These are phyloP conservation scores for Megalops cyprinoides DNA, from an alignment of 2,797 vertebrate species.

Conservation along the genomic window DNA sequence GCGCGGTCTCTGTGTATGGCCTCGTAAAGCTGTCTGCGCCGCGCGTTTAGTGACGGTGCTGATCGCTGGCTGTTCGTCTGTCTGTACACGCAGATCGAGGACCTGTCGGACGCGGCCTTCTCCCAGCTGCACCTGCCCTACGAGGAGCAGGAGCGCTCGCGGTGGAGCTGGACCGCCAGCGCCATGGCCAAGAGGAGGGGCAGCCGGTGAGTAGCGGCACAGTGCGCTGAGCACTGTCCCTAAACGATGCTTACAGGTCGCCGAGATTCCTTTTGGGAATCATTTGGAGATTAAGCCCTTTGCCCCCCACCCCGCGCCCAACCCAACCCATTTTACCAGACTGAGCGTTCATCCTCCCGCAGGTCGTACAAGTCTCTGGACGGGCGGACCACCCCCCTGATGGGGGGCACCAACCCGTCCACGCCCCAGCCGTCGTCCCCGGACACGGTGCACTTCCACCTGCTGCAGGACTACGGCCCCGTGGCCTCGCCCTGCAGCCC, in stretches of 20 bases:
- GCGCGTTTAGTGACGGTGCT: too few species aligned
- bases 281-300: too few species aligned
- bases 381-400: slow-evolving; percentile 78
- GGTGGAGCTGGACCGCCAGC: slow-evolving; percentile 83
- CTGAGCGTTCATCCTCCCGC: slow-evolving; percentile 18
- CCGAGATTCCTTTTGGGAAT: too few species aligned
- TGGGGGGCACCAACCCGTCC: slow-evolving; percentile 76
- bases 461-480: slow-evolving; percentile 74
- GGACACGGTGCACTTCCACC: slow-evolving; percentile 74
- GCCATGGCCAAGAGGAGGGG: slow-evolving; percentile 80
- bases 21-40: too few species aligned
- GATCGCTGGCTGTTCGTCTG: neutral
- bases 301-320: too few species aligned
- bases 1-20: too few species aligned
- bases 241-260: too few species aligned
- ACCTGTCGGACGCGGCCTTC: slow-evolving; percentile 79
- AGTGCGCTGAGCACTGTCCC: too few species aligned
- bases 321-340: too few species aligned
- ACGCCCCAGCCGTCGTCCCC: slow-evolving; percentile 83
- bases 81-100: slow-evolving; percentile 71
- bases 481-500: slow-evolving; percentile 79
- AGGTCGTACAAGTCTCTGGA: slow-evolving; percentile 85
- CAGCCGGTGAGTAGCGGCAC: too few species aligned
- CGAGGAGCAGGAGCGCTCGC: slow-evolving; percentile 80
- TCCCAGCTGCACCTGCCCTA: slow-evolving; percentile 77